These are phyloP conservation scores for Pseudorasbora parva DNA, from an alignment of 2,113 vertebrate genomes.

Conservation along the genomic window DNA sequence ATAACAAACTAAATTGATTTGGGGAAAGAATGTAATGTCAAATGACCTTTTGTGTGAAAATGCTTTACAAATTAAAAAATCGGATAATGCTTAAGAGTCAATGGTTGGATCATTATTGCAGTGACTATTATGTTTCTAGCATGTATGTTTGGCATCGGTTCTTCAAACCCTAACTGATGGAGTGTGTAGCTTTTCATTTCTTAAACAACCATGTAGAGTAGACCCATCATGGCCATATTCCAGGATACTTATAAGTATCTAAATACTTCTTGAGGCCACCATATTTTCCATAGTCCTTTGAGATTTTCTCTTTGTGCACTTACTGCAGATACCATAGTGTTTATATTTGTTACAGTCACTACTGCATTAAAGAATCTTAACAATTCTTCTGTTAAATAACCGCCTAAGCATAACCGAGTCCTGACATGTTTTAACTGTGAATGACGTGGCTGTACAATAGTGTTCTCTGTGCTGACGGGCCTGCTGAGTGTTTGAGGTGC, in stretches of 20 bases:
- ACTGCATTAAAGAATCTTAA: not conserved
- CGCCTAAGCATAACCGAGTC: not conserved
- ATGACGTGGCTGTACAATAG: not conserved
- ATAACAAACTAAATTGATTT: not conserved
- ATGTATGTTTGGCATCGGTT: too few species aligned
- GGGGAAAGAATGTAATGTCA: too few species aligned
- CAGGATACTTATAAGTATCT: not conserved
- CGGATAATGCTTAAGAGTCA: too few species aligned
- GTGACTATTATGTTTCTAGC: too few species aligned
- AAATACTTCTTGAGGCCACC: not conserved
- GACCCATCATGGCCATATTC: too few species aligned
- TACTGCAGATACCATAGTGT: not conserved
- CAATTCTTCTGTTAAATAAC: not conserved
- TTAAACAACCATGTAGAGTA: too few species aligned
- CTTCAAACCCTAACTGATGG: too few species aligned
- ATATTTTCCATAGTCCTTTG: not conserved
- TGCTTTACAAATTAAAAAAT: too few species aligned
- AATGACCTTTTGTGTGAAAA: too few species aligned
- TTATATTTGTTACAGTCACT: not conserved
- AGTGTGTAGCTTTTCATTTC: too few species aligned
- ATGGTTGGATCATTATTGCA: too few species aligned
- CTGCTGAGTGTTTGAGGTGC: conserved; percentile 9
- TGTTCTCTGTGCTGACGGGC: conserved; percentile 8
- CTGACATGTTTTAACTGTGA: conserved; percentile 16
- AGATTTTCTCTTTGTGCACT: not conserved